Percentiles rank a stretch among this genome's conserved stretches.
phyloP scores from a whole-genome alignment of 2,888 invertebrate species.

The Leucoptera coffeella region DNA sequence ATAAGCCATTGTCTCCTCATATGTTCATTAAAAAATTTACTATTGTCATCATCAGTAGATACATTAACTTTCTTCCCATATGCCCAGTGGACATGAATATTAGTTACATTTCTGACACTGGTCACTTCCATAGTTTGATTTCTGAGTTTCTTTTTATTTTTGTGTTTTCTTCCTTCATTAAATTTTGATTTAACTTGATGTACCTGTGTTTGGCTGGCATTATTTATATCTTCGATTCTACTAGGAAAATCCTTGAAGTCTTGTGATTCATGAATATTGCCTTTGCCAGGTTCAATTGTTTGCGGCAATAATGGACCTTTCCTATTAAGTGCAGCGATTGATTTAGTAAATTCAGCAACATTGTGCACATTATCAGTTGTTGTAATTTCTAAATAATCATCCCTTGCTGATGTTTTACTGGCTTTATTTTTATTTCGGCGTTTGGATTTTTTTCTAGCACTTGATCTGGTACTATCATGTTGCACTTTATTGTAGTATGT shows the following conservation, averaged over 20 bases:
- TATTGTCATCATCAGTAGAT: conserved; percentile 48
- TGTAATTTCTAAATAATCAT: too few species aligned
- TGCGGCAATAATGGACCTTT: too few species aligned
- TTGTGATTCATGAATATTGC: too few species aligned
- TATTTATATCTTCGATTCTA: too few species aligned
- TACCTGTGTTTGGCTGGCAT: too few species aligned
- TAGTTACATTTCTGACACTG: conserved; percentile 15
- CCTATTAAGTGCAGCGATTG: too few species aligned
- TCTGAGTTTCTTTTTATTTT: conserved; percentile 5
- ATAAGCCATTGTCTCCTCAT: conserved; percentile 56
- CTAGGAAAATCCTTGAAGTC: too few species aligned
- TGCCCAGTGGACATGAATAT: conserved; percentile 45
- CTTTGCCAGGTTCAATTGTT: too few species aligned
- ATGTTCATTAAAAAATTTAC: conserved; percentile 41
- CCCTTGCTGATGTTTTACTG: too few species aligned
- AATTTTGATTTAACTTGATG: too few species aligned
- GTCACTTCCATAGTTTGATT: conserved; percentile 7
- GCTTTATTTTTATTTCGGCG: conserved; percentile 24
- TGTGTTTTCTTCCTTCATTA: not conserved
- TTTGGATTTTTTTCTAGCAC: conserved; percentile 12
- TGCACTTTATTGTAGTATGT: conserved; percentile 24
- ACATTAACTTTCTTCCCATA: conserved; percentile 57
- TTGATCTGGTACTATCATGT: conserved; percentile 20
- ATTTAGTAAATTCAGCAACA: too few species aligned
- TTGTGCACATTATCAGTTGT: too few species aligned